Base-by-base conservation (phyloP, 1,140 invertebrate species). In the Lepidurus apus region DNA sequence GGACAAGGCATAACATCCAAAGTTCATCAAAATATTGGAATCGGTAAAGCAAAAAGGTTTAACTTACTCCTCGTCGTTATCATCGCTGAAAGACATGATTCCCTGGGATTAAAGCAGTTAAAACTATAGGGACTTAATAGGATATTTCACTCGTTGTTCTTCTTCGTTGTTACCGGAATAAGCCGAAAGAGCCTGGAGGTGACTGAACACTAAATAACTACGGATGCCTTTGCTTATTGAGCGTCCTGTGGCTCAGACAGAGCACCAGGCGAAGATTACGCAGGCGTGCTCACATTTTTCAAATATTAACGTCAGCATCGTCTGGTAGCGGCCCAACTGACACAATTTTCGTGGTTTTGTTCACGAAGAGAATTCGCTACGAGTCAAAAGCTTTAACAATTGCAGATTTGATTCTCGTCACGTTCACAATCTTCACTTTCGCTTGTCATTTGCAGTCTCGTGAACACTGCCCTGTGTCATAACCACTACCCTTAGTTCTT, bases 71-170 rank as follows among this genome's bases (percentile, higher is more conserved):
- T 65, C 53, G 17, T 65, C 53, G 53, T 65, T 65, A 21, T 34
- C 34, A 34, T 65, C 53, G 53, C 53, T 65, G 53, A 65, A 65
- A 65, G 53, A 65, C 53, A 65, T 65, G 53, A 21, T 65, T 65
- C 53, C 53, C 53, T 65, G 53, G 53, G 53, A n/a, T 65, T 9
- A 17, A 17, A 11, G 21, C 21, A 65, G 9, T 13, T 65, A 7
- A n/a, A 4, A 65, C 8, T 17, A 65, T 21, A 65, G 21, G 21
- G 17, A 11, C 0, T 65, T n/a, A 65, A 13, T 11, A n/a, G 53
- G 21, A 17, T 21, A 65, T 7, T 13, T 65, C 53, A 65, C 53
- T 65, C 53, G 53, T 21, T 65, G 53, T 7, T 21, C 34, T 34
- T 65, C 7, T 65, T 65, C 53, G 53, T 65, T 65, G 53, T 21